Conservation (phyloP, 2,888 invertebrate genomes). For the Philereme vetulata region DNA sequence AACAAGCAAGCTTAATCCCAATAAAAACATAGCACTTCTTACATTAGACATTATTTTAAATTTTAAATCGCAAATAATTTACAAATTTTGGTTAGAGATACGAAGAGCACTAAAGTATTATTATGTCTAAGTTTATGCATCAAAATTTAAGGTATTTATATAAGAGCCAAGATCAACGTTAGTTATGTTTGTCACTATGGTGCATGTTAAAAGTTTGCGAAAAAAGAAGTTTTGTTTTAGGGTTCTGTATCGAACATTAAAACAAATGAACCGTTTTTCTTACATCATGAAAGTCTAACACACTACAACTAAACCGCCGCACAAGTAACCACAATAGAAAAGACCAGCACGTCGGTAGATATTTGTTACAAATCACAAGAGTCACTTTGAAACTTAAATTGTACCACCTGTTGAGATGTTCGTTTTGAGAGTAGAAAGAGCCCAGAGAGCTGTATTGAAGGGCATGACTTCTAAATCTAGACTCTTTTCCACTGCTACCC, state of each 20-base stretch:
- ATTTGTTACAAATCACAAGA: no score
- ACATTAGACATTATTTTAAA: conserved; percentile 6
- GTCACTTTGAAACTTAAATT: no score
- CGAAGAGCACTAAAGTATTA: background rate
- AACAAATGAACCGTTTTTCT: background rate
- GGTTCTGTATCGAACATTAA: background rate
- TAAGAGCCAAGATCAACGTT: conserved; percentile 12
- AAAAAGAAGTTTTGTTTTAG: conserved; percentile 1
- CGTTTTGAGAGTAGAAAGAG: no score
- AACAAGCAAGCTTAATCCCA: conserved; percentile 22
- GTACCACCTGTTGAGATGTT: no score
- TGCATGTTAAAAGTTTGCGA: background rate
- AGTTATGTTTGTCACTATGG: conserved; percentile 10
- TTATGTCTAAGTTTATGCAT: conserved; percentile 5
- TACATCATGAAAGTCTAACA: no score
- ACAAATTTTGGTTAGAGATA: background rate
- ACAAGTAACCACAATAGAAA: no score
- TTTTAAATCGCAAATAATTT: background rate
- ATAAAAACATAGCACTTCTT: conserved; percentile 18
- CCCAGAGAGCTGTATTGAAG: no score
- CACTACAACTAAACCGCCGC: no score
- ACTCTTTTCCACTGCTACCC: no score
- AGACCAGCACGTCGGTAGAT: no score
- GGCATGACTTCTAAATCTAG: no score
- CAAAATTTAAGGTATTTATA: conserved; percentile 12